Conservation (phyloP, 2,797 vertebrate species). For the Cirrhinus mrigala region DNA sequence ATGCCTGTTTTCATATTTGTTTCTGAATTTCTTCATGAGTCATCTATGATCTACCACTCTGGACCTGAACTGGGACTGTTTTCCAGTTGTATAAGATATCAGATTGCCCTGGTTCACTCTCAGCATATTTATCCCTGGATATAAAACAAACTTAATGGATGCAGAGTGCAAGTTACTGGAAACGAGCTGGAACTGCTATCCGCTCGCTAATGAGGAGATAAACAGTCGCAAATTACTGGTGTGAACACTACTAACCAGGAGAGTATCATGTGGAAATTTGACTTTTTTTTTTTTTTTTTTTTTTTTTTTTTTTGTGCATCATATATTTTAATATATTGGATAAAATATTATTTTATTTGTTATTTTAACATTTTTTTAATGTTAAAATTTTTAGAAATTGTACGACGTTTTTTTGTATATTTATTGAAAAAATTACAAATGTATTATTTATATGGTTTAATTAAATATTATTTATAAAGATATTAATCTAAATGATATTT, state of each 20-base stretch:
- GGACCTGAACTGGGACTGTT: constrained; percentile 42
- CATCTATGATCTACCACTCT: constrained; percentile 42
- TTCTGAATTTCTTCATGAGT: constrained; percentile 10
- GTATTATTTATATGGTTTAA: not conserved
- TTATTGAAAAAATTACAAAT: not conserved
- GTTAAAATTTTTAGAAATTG: not conserved
- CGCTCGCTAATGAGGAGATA: constrained; percentile 60
- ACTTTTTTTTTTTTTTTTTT: not conserved
- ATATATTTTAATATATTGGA: not conserved
- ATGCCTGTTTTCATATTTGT: constrained; percentile 26
- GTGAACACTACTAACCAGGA: constrained; percentile 37
- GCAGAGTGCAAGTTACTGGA: constrained; percentile 60
- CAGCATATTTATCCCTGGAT: constrained; percentile 51
- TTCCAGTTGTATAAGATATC: constrained; percentile 58
- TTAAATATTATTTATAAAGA: not conserved
- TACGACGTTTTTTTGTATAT: too few relatives aligned
- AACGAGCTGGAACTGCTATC: constrained; percentile 61
- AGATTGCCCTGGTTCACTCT: constrained; percentile 49
- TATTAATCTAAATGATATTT: not conserved
- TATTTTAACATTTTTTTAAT: not conserved
- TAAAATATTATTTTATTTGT: not conserved
- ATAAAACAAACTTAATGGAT: constrained; percentile 57
- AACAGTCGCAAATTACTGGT: constrained; percentile 50
- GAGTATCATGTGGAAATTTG: constrained; percentile 11
- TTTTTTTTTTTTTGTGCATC: not conserved